Conservation (phyloP, 2,113 vertebrate genomes). For the Pteropus alecto region DNA sequence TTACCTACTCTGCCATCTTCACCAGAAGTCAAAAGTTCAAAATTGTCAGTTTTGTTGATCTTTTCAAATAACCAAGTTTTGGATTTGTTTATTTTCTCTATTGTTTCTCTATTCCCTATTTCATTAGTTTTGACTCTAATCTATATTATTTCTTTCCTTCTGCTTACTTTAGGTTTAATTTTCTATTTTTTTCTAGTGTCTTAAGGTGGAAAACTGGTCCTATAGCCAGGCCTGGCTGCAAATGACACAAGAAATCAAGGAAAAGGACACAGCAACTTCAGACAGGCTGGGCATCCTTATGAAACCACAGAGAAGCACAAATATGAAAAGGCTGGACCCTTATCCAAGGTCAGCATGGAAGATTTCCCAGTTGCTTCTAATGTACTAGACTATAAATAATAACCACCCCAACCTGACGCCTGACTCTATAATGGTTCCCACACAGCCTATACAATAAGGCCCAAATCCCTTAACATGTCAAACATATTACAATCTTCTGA, state of each 20-base stretch:
- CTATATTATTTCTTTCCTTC: background rate
- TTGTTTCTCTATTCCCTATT: background rate
- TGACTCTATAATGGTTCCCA: background rate
- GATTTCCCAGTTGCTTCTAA: background rate
- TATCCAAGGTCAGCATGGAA: background rate
- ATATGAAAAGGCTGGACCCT: background rate
- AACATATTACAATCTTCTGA: background rate
- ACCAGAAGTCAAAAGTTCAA: background rate
- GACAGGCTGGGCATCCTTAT: background rate
- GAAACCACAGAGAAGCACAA: background rate
- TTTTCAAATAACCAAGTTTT: background rate
- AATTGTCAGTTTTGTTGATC: background rate
- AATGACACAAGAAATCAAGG: background rate
- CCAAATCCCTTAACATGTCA: background rate
- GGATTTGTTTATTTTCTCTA: background rate
- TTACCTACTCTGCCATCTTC: background rate
- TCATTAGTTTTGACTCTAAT: background rate
- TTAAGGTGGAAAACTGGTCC: background rate
- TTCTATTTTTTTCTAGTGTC: background rate
- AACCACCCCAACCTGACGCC: background rate
- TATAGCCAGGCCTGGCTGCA: background rate
- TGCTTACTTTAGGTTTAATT: background rate
- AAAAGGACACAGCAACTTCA: background rate
- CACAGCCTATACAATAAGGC: background rate
- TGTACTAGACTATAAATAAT: background rate